Base-by-base conservation (phyloP, 2,113 vertebrate genomes). In the Toxostoma redivivum region DNA sequence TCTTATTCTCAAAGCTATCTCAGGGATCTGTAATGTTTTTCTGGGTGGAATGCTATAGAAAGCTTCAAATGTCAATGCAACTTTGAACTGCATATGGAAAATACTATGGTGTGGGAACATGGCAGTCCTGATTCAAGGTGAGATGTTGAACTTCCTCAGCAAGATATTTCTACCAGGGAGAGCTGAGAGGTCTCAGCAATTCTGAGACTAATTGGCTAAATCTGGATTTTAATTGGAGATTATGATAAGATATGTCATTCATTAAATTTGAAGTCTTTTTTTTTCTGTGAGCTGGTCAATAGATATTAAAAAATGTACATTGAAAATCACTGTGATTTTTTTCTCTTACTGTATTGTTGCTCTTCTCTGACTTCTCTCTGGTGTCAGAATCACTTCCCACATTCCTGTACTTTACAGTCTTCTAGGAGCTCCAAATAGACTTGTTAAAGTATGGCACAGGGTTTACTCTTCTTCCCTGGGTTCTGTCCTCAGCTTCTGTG, bases 331-430 rank as follows among this genome's bases (percentile, higher is more conserved):
- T 27, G 40, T 3, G 17, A 19, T 33, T 54, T 84, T 79, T 79
- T 22, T 5, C 27, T 67, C 31, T 78, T 65, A 37, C 25, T 72
- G 44, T 38, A 86, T 79, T 92, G 61, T 94, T 92, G 37, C 14
- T 92, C 38, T 91, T 77, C 20, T 81, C 42, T 94, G 69, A 47
- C 37, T 95, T 95, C 23, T 23, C 14, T 94, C 42, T 89, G 58
- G 58, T 94, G 83, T 95, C 50, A 96, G 73, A 91, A 91, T 89
- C 93, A 91, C 91, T 95, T 96, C 82, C 64, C 92, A 74, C 81
- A 71, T 94, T 65, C 35, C 25, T 76, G 64, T 87, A 45, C 33
- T 90, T 96, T 86, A 58, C 65, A 92, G 74, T 65, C 56, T 94
- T 85, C 54, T 70, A 91, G 87, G 65, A 90, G 79, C 94, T 78